A percentile compares a stretch with the other conserved stretches of the same genome.
These are phyloP conservation scores for Palaemon carinicauda DNA, from an alignment of 1,140 invertebrate species.

Conservation along the genomic window DNA sequence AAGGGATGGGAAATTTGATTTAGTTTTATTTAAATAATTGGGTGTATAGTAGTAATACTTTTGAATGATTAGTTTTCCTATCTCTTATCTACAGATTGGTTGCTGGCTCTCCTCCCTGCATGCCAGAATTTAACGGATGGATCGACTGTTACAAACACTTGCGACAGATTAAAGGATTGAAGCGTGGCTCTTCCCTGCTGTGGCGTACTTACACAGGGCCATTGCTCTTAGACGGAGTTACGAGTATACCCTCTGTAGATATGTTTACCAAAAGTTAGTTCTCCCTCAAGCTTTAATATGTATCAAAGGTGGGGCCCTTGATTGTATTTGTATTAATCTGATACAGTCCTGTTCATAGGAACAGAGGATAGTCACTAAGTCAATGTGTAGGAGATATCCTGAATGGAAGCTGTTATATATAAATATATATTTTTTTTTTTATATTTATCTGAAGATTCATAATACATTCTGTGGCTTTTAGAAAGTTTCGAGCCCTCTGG, in stretches of 20 bases:
- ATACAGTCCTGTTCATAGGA: no score
- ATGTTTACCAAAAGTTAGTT: conserved; percentile 25
- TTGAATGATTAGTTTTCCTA: conserved; percentile 23
- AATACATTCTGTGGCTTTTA: no score
- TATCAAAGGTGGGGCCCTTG: no score
- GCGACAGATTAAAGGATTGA: conserved; percentile 74
- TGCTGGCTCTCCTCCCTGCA: conserved; percentile 79
- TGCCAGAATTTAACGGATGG: conserved; percentile 83
- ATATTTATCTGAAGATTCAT: no score
- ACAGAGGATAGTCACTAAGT: no score
- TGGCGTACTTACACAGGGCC: conserved; percentile 82
- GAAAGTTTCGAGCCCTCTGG: no score
- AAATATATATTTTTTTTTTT: no score
- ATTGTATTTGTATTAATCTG: no score
- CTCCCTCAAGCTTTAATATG: no score
- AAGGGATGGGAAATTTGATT: not conserved
- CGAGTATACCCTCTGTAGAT: conserved; percentile 16
- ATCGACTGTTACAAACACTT: conserved; percentile 81
- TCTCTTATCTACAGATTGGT: conserved; percentile 69
- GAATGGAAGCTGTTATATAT: no score
- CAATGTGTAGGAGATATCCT: no score
- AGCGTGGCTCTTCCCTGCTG: conserved; percentile 82
- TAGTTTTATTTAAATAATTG: no score
- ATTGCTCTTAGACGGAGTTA: conserved; percentile 54
- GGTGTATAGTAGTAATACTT: not conserved